A percentile compares a stretch with the other conserved stretches of the same genome.
These are phyloP conservation scores for Xiphophorus maculatus DNA, from an alignment of 2,113 vertebrate species.

Conservation along the genomic window DNA sequence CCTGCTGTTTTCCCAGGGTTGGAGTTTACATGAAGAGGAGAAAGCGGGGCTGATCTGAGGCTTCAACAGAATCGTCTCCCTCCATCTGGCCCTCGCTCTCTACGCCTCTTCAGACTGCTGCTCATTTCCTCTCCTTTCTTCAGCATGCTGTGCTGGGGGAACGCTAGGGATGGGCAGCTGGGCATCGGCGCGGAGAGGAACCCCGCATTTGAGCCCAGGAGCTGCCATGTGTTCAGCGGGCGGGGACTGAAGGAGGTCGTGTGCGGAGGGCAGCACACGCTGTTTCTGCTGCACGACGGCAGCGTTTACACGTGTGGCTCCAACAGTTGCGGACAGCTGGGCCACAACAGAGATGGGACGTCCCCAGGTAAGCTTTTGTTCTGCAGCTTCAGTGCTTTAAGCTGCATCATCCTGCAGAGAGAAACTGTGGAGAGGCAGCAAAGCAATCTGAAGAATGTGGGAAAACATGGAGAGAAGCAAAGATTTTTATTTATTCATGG, in stretches of 20 bases:
- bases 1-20: slow-evolving; percentile 52
- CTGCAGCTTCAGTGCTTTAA: neutral
- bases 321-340: slow-evolving; percentile 93
- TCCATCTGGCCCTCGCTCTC: slow-evolving; percentile 30
- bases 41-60: slow-evolving; percentile 69
- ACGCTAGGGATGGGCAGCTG: slow-evolving; percentile 89
- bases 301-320: slow-evolving; percentile 93
- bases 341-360: slow-evolving; percentile 85
- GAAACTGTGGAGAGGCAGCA: too few species aligned
- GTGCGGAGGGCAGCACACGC: slow-evolving; percentile 89
- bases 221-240: slow-evolving; percentile 82
- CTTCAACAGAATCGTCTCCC: slow-evolving; percentile 60
- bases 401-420: neutral
- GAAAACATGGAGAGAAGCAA: too few species aligned
- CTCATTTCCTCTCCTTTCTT: slow-evolving; percentile 30
- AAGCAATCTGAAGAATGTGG: too few species aligned
- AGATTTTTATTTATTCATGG: too few species aligned
- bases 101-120: slow-evolving; percentile 37
- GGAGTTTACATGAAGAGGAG: slow-evolving; percentile 69
- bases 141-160: slow-evolving; percentile 96
- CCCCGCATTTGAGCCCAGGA: slow-evolving; percentile 84
- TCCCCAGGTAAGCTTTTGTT: slow-evolving; percentile 84
- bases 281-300: slow-evolving; percentile 92
- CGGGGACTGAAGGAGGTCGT: slow-evolving; percentile 87
- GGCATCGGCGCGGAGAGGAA: slow-evolving; percentile 82